Conservation (phyloP, 1,140 invertebrate species). For the Drosophila neocordata region DNA sequence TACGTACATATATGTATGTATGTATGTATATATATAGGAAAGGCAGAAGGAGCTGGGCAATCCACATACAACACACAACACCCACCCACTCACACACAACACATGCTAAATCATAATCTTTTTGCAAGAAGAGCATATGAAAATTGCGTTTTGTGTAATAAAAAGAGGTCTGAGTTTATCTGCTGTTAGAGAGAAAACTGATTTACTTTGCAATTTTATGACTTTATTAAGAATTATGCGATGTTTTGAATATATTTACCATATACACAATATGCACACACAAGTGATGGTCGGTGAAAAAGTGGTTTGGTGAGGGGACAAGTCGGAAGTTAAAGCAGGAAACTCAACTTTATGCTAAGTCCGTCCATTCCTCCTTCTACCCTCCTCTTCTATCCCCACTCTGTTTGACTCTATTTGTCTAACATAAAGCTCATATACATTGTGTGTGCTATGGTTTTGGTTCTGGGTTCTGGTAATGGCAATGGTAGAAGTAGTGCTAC, state of each 20-base stretch:
- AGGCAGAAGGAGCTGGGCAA: constrained; percentile 17
- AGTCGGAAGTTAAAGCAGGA: constrained; percentile 41
- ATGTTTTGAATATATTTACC: constrained; percentile 69
- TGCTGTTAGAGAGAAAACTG: constrained; percentile 56
- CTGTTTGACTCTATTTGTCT: constrained; percentile 5
- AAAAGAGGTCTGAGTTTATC: constrained; percentile 61
- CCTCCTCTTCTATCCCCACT: not conserved
- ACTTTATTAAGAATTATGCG: constrained; percentile 73
- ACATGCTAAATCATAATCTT: constrained; percentile 61
- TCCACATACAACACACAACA: constrained; percentile 19
- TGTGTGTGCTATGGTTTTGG: constrained; percentile 14
- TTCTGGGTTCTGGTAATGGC: constrained; percentile 1
- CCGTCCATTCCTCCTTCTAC: not conserved
- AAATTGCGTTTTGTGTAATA: constrained; percentile 66
- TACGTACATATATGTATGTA: not conserved
- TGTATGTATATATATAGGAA: too few relatives aligned
- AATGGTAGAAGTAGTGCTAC: not conserved
- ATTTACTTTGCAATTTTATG: constrained; percentile 72
- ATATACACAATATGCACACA: constrained; percentile 39
- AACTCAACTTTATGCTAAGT: constrained; percentile 25
- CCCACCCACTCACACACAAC: constrained; percentile 19
- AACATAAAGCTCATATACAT: constrained; percentile 24
- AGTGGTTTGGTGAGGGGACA: constrained; percentile 12
- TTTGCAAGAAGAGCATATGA: constrained; percentile 52
- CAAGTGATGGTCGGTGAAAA: not conserved